A percentile compares a stretch with the other conserved stretches of the same genome.
phyloP scores from a whole-genome alignment of 2,113 vertebrate species.

The Microtus oregoni region DNA sequence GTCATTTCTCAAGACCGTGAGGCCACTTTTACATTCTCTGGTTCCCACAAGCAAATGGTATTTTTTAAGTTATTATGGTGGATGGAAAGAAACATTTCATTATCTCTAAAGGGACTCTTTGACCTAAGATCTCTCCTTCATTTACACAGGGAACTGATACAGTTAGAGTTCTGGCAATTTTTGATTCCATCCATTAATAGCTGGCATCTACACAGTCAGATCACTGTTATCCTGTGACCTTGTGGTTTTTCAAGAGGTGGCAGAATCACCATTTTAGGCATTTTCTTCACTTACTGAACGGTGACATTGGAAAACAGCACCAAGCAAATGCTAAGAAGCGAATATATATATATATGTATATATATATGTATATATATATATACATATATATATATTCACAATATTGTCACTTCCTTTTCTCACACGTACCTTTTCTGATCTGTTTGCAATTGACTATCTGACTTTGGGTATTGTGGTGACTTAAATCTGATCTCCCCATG shows the following conservation, averaged over 20 bases:
- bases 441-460: neutral
- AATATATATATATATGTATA: neutral
- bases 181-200: neutral
- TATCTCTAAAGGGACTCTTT: neutral
- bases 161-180: neutral
- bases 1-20: neutral
- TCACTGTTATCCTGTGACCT: neutral
- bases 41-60: neutral
- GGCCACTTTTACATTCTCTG: neutral
- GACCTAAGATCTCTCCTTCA: neutral
- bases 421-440: neutral
- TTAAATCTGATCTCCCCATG: neutral
- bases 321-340: neutral
- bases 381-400: too few species aligned
- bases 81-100: neutral
- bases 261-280: neutral
- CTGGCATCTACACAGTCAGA: neutral
- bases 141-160: neutral
- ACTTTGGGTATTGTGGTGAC: neutral
- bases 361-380: too few species aligned
- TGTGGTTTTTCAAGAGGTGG: neutral
- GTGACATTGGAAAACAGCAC: neutral
- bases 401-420: neutral
- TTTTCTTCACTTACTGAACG: neutral
- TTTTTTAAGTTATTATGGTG: conserved; percentile 1